Evolutionary conservation across 2,797 vertebrate genomes (phyloP).

Genomic region (Sebastes matsubarae): DNA sequence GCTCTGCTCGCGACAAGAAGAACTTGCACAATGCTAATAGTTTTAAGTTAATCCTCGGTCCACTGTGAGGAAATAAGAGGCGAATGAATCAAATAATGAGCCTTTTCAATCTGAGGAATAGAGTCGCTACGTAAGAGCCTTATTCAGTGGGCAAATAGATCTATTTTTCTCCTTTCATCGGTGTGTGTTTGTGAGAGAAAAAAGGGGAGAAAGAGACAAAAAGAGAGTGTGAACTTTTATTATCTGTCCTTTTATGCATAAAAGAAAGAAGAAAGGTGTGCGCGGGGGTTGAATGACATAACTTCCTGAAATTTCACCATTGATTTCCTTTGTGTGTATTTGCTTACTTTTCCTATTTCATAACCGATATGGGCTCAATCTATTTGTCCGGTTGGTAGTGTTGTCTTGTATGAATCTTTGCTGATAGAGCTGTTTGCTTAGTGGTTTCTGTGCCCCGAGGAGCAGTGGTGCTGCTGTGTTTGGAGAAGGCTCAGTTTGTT

Average conservation of each 20-base stretch:
- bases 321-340: constrained; percentile 19
- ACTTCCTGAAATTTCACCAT: neutral
- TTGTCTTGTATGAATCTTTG: constrained; percentile 30
- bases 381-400: constrained; percentile 16
- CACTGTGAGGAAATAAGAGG: constrained; percentile 39
- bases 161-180: constrained; percentile 20
- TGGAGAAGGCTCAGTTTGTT: constrained; percentile 74
- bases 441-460: constrained; percentile 42
- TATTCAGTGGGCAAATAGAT: constrained; percentile 3
- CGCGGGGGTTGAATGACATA: neutral
- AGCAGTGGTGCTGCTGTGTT: constrained; percentile 56
- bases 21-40: constrained; percentile 28
- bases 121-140: constrained; percentile 8
- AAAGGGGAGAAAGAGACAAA: neutral
- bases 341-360: constrained; percentile 27
- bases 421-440: constrained; percentile 58
- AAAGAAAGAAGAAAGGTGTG: constrained; percentile 11
- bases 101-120: constrained; percentile 27
- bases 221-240: neutral
- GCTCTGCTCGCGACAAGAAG: neutral
- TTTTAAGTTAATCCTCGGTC: constrained; percentile 36
- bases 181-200: constrained; percentile 2
- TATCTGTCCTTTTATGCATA: neutral
- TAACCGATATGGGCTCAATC: neutral
- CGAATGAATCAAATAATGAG: constrained; percentile 31